Evolutionary conservation across 2,888 invertebrate genomes (phyloP), one percentile per base, ranked within the genome.

Genomic region (Bimastos eiseni): DNA sequence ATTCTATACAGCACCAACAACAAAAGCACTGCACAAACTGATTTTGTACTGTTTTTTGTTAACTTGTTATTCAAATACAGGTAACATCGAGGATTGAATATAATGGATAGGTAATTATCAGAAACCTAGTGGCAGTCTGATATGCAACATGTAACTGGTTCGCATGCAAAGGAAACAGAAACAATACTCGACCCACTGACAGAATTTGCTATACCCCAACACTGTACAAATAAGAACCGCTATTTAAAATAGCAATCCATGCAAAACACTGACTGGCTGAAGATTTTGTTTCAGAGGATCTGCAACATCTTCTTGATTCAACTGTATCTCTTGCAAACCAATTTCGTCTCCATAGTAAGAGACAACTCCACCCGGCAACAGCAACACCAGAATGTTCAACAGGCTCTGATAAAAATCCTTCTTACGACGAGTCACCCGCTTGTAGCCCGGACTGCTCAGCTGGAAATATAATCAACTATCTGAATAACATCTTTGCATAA

Each of bases 291-390:
- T 89, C 36, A 19, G 34, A 17, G 86, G 90, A 36, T 91, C 90
- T 34, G 19, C 21, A 19, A 34, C 33, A 17, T 41, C 41, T 30
- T 90, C 55, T n/a, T 86, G 49, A 21, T 41, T 33, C 83, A 91
- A 55, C 38, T 33, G 41, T 8, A 55, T 33, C 93, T 97, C 96
- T 0, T 96, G 96, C 97, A 97, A 97, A 33, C 97, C 98, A 90
- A 98, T 96, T 96, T 98, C 98, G 94, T 98, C 97, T 0, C 98
- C 98, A 93, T 97, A 97, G 94, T 98, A 98, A 0, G 97, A 97
- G 4, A 98, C 96, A 0, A 97, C 97, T 21, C 97, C 96, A 89
- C 98, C 98, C 3, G 98, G 98, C 90, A 98, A 95, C 34, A 98
- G 94, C 94, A 97, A 95, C 34, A 97, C 95, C 90, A 98, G 94